Evolutionary conservation across 1,140 invertebrate species (phyloP).

Genomic region (Mizuhopecten yessoensis): DNA sequence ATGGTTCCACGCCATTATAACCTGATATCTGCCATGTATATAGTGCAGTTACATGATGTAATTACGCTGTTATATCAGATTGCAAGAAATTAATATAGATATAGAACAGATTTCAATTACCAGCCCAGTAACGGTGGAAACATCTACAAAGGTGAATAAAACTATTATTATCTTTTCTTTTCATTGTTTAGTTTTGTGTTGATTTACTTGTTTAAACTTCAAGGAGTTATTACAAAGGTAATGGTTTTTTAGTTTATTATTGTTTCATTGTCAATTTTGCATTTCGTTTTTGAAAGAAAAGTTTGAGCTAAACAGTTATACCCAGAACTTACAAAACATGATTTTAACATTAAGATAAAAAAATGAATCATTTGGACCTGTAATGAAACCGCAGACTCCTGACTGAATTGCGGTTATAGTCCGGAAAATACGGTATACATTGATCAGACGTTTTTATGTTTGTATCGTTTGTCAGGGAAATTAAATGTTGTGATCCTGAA

Average conservation of each 20-base stretch:
- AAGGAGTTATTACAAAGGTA: neutral
- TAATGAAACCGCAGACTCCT: neutral
- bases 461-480: neutral
- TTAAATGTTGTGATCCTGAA: neutral
- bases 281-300: no score
- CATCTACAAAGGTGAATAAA: conserved; percentile 39
- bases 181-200: neutral
- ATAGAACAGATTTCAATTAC: neutral
- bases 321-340: neutral
- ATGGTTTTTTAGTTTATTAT: neutral
- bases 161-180: conserved; percentile 7
- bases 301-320: neutral
- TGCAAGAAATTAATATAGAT: neutral
- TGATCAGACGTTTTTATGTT: neutral
- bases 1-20: neutral
- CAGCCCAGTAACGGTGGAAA: conserved; percentile 23
- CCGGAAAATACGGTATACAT: neutral
- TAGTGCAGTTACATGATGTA: conserved; percentile 32
- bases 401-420: neutral
- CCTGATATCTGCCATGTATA: neutral
- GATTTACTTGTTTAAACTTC: neutral
- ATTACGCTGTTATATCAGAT: neutral
- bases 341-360: neutral
- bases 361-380: neutral
- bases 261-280: neutral